Evolutionary conservation across 2,888 invertebrate species (phyloP), one percentile per base, ranked within the genome.

Genomic region (Lysandra coridon): DNA sequence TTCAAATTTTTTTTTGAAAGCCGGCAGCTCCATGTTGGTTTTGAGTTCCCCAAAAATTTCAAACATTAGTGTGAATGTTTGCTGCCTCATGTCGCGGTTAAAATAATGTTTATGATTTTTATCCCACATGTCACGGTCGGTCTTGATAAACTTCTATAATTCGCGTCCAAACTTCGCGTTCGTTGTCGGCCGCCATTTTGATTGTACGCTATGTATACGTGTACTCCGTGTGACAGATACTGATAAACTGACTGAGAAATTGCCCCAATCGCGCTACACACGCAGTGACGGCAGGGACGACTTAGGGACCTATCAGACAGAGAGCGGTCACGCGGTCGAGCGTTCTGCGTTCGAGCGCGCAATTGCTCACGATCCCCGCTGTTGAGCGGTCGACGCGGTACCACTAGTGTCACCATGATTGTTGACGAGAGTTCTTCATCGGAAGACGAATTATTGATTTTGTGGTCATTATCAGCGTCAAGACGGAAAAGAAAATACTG

Each of bases 21-120:
- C 49, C 49, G 49, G 49, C 49, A 49, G 49, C 49, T 49, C 49
- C 49, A 10, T 49, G 49, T 49, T 49, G 49, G 49, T 49, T 49
- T 49, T 49, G 49, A 49, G 49, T 12, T 49, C 49, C 49, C 49
- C 49, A 12, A 49, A 49, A 49, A 12, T 49, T 49, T 49, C 49
- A 49, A 49, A 49, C 49, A 49, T 44, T 44, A 44, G 12, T 49
- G 49, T 49, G 49, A 49, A 49, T 49, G 49, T 49, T 49, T 49
- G 49, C 49, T 49, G 49, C 49, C 10, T 49, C 81, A 82, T 82
- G 75, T 82, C 81, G 73, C 81, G 80, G 78, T 79, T 80, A 78
- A 80, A 81, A 30, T 81, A 80, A 14, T 81, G 77, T 57, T 81
- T 81, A 49, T 81, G 79, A 81, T 81, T 81, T 81, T 81, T 81